Evolutionary conservation across 2,113 vertebrate species (phyloP), one percentile per base, ranked within the genome.

Genomic region (Coracopsis vasa): DNA sequence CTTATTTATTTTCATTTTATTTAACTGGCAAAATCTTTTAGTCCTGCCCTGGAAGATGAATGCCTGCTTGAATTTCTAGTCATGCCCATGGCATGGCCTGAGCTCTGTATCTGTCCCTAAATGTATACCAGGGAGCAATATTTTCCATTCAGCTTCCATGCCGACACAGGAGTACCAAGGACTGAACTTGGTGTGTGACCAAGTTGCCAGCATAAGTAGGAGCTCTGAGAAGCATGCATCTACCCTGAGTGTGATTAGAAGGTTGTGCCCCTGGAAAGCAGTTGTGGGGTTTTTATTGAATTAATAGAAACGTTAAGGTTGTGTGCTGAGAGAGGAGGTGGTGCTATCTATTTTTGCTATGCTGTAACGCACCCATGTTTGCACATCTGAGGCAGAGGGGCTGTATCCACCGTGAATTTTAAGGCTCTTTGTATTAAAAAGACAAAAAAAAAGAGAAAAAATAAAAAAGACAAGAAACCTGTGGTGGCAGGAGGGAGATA

Each of bases 401-500:
- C 48, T 80, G 50, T 62, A 71, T 72, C 94, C 37, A 56, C 60
- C 54, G 74, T 53, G 81, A 96, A 95, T 93, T 89, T 95, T 93
- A 86, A 94, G 75, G 19, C n/a, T 95, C 54, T 94, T 96, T 91
- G 80, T 91, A 47, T 86, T 80, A 19, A n/a, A 86, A 82, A 88
- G 81, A 73, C 70, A 47, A 64, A 31, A 14, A 17, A 17, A 28
- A 4, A 12, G 3, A 25, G 45, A 64, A 67, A 61, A n/a, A 54
- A 48, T 21, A 60, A 50, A 80, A 73, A 44, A 73, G 29, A 75
- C 62, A 65, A 96, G 83, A 93, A 91, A 88, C 80, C 88, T 94
- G 86, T 78, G 84, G 94, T 95, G 97, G 95, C 94, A 96, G 94
- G 89, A 97, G 80, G 71, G 95, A 97, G 95, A 97, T 97, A 97